phyloP scores from a whole-genome alignment of 2,797 vertebrate genomes.

The Erpetoichthys calabaricus region DNA sequence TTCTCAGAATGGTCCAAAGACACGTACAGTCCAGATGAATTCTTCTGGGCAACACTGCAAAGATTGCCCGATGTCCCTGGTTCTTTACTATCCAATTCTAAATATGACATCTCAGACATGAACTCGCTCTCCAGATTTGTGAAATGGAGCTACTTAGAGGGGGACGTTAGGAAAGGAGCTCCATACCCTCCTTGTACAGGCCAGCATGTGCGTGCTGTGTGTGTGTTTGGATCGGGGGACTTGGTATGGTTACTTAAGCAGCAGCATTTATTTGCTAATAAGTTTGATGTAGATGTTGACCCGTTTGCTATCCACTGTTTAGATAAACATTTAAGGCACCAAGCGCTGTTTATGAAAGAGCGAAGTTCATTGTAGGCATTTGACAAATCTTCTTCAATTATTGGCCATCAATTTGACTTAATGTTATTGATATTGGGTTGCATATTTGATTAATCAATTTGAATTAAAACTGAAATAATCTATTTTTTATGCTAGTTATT shows the following conservation, averaged over 20 bases:
- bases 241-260: slow-evolving; percentile 65
- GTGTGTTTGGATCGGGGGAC: slow-evolving; percentile 72
- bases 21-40: slow-evolving; percentile 76
- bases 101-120: slow-evolving; percentile 65
- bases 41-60: slow-evolving; percentile 77
- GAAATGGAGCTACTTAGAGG: slow-evolving; percentile 70
- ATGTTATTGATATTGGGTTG: too few relatives aligned
- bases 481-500: too few relatives aligned
- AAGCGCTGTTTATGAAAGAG: slow-evolving; percentile 37
- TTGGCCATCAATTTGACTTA: too few relatives aligned
- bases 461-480: too few relatives aligned
- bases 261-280: slow-evolving; percentile 80
- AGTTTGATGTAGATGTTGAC: slow-evolving; percentile 65
- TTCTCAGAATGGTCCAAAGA: slow-evolving; percentile 72
- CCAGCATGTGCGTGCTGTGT: slow-evolving; percentile 52
- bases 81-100: slow-evolving; percentile 41
- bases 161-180: slow-evolving; percentile 34
- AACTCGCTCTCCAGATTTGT: slow-evolving; percentile 63
- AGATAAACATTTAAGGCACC: slow-evolving; percentile 65
- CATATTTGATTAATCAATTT: too few relatives aligned
- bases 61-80: slow-evolving; percentile 65
- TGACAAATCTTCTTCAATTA: too few relatives aligned
- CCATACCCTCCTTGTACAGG: slow-evolving; percentile 65
- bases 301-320: slow-evolving; percentile 63
- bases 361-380: too few relatives aligned